Conservation (phyloP, 2,113 vertebrate species). For the Dissostichus mawsoni region DNA sequence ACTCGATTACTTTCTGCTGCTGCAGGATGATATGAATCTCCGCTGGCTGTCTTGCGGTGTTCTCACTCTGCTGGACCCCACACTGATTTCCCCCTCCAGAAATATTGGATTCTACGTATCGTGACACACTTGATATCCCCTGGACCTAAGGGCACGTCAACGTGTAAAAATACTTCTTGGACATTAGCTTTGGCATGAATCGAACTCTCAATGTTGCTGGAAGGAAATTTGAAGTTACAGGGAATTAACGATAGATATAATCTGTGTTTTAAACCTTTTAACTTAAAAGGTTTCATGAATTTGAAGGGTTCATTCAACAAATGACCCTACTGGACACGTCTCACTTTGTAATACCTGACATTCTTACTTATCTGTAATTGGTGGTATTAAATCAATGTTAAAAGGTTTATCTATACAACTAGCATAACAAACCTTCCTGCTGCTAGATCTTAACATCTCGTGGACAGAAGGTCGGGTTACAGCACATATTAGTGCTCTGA, state of each 20-base stretch:
- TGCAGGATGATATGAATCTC: conserved; percentile 47
- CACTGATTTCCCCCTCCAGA: conserved; percentile 54
- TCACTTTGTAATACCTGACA: background rate
- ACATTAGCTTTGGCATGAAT: conserved; percentile 8
- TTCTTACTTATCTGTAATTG: background rate
- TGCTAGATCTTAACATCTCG: too few species aligned
- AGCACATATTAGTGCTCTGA: too few species aligned
- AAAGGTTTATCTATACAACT: background rate
- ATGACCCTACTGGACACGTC: background rate
- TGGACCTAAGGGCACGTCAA: conserved; percentile 3
- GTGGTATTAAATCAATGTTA: background rate
- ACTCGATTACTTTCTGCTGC: conserved; percentile 40
- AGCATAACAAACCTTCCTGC: too few species aligned
- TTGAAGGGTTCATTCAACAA: background rate
- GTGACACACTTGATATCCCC: conserved; percentile 54
- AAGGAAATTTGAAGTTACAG: background rate
- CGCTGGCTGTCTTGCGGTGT: conserved; percentile 16
- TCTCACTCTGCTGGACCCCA: conserved; percentile 42
- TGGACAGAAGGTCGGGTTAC: too few species aligned
- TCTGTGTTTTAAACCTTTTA: background rate
- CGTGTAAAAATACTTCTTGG: conserved; percentile 43
- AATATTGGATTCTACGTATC: conserved; percentile 59
- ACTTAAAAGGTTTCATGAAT: background rate
- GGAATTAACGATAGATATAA: background rate
- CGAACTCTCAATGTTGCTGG: conserved; percentile 10